Percentiles rank a stretch among this genome's conserved stretches.
phyloP scores from a whole-genome alignment of 2,113 vertebrate species.

The Rhabdomys dilectus region DNA sequence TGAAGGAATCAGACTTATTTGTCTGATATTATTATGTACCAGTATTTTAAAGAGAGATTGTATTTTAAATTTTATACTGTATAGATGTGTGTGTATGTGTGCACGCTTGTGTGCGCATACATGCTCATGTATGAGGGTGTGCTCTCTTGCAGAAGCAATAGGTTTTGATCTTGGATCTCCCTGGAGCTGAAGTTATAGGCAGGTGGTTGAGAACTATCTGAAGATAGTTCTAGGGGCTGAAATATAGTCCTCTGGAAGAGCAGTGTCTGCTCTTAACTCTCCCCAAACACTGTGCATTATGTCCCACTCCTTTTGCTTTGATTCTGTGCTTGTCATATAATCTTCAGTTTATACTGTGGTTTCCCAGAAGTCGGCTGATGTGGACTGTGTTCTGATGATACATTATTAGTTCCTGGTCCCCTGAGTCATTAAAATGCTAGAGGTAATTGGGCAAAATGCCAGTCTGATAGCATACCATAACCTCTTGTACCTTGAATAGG shows the following conservation, averaged over 20 bases:
- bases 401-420: neutral
- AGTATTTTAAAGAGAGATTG: neutral
- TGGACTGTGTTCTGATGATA: neutral
- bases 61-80: neutral
- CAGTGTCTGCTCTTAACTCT: neutral
- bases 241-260: neutral
- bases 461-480: neutral
- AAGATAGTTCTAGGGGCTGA: neutral
- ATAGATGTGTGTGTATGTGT: neutral
- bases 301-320: neutral
- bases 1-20: neutral
- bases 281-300: neutral
- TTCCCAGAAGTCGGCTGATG: neutral
- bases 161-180: neutral
- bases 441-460: neutral
- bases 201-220: neutral
- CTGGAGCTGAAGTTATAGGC: neutral
- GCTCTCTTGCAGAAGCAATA: neutral
- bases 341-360: neutral
- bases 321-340: constrained; percentile 1
- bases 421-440: neutral
- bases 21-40: neutral
- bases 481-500: neutral
- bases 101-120: neutral
- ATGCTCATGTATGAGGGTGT: neutral